These are phyloP conservation scores for Lasioglossum baleicum DNA, from an alignment of 1,140 invertebrate genomes.

Conservation along the genomic window DNA sequence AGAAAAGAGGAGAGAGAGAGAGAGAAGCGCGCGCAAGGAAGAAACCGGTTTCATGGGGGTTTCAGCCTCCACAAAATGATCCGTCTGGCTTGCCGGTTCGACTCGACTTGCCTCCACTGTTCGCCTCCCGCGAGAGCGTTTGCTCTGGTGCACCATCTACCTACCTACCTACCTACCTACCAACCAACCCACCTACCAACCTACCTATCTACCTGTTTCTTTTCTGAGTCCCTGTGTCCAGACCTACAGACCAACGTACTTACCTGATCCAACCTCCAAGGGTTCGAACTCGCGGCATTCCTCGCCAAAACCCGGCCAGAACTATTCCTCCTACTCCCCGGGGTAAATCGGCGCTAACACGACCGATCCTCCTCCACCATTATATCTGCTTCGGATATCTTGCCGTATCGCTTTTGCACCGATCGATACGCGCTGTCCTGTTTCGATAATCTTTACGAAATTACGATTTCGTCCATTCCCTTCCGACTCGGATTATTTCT, in stretches of 20 bases:
- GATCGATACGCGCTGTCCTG: too few relatives aligned
- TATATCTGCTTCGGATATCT: not conserved
- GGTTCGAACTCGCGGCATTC: slow-evolving; percentile 54
- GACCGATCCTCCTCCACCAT: not conserved
- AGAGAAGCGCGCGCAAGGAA: slow-evolving; percentile 36
- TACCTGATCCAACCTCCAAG: slow-evolving; percentile 30
- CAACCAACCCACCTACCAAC: slow-evolving; percentile 39
- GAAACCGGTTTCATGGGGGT: slow-evolving; percentile 59
- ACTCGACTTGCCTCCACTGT: slow-evolving; percentile 31
- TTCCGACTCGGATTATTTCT: too few relatives aligned
- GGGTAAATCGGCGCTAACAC: slow-evolving; percentile 25
- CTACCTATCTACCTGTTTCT: slow-evolving; percentile 40
- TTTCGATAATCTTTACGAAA: too few relatives aligned
- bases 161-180: slow-evolving; percentile 55
- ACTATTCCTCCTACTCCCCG: slow-evolving; percentile 30
- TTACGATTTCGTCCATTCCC: too few relatives aligned
- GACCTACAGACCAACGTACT: slow-evolving; percentile 49
- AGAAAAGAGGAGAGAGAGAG: slow-evolving; percentile 41
- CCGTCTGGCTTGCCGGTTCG: slow-evolving; percentile 45
- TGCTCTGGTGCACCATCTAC: slow-evolving; percentile 62
- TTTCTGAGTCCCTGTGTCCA: slow-evolving; percentile 1
- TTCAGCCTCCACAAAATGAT: slow-evolving; percentile 49
- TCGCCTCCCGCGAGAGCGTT: slow-evolving; percentile 43
- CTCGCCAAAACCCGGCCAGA: not conserved
- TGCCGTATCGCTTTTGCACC: too few relatives aligned